Evolutionary conservation across 2,113 vertebrate species (phyloP).

Genomic region (Lota lota): DNA sequence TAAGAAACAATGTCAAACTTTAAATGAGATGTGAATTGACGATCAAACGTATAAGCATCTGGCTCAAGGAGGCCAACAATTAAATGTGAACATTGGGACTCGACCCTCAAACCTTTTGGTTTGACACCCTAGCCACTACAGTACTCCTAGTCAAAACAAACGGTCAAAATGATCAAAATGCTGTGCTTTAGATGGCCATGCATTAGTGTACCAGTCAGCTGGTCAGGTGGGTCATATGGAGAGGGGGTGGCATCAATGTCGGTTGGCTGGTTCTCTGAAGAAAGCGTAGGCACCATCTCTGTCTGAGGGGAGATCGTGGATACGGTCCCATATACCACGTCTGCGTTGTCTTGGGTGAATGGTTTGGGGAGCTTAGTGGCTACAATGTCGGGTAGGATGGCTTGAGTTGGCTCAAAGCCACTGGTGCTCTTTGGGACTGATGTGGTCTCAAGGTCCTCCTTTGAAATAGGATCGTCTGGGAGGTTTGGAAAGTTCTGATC

Average conservation of each 20-base stretch:
- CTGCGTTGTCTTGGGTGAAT: neutral
- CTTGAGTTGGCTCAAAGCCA: conserved; percentile 17
- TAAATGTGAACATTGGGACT: neutral
- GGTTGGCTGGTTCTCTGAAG: neutral
- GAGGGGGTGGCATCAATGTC: neutral
- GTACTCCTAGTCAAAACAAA: conserved; percentile 13
- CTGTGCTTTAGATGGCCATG: conserved; percentile 12
- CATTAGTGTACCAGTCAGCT: neutral
- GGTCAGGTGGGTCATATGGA: neutral
- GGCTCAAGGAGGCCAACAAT: too few relatives aligned
- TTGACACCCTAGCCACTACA: neutral
- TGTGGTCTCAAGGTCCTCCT: conserved; percentile 1
- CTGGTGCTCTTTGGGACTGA: conserved; percentile 38
- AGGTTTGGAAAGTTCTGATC: neutral
- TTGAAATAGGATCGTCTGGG: conserved; percentile 3
- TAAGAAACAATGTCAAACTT: neutral
- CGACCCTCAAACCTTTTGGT: too few relatives aligned
- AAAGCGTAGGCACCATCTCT: neutral
- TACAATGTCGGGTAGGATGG: conserved; percentile 13
- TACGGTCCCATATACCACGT: conserved; percentile 19
- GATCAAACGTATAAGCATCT: neutral
- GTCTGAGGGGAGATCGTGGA: neutral
- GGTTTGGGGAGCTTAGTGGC: conserved; percentile 9
- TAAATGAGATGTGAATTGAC: neutral
- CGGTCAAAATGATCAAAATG: too few relatives aligned